phyloP scores from a whole-genome alignment of 2,888 invertebrate species.

The Ceramica pisi region DNA sequence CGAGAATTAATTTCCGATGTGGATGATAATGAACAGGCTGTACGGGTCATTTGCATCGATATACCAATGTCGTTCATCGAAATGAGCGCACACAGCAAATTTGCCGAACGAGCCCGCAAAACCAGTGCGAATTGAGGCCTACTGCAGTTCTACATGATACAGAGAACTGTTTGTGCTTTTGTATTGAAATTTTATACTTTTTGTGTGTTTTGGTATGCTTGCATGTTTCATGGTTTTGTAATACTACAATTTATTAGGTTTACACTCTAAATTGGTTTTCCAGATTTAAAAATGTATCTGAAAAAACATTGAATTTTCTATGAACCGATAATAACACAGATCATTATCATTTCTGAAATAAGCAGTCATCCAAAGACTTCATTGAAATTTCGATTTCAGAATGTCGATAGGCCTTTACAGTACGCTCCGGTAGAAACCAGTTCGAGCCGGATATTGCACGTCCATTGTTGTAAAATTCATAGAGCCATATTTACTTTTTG shows the following conservation, averaged over 20 bases:
- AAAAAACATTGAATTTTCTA: neutral
- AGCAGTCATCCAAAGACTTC: slow-evolving; percentile 23
- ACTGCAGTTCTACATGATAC: slow-evolving; percentile 40
- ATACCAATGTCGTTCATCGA: slow-evolving; percentile 77
- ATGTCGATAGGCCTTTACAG: slow-evolving; percentile 13
- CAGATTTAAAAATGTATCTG: neutral
- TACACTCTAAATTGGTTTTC: neutral
- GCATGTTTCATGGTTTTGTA: neutral
- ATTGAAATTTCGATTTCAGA: slow-evolving; percentile 26
- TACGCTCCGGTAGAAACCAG: slow-evolving; percentile 30
- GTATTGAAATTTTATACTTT: slow-evolving; percentile 23
- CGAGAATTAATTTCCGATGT: slow-evolving; percentile 85
- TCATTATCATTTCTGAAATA: slow-evolving; percentile 4
- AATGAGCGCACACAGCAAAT: slow-evolving; percentile 78
- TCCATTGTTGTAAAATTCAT: slow-evolving; percentile 69
- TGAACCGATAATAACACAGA: neutral
- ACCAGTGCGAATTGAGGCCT: slow-evolving; percentile 54
- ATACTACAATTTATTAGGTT: neutral
- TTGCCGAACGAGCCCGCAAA: slow-evolving; percentile 70
- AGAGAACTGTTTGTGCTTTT: slow-evolving; percentile 27
- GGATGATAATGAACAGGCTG: slow-evolving; percentile 81
- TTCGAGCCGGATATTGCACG: slow-evolving; percentile 68
- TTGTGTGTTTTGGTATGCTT: slow-evolving; percentile 4
- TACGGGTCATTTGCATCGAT: slow-evolving; percentile 80
- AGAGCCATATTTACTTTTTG: slow-evolving; percentile 60